Evolutionary conservation across 1,140 invertebrate genomes (phyloP), one percentile per base, ranked within the genome.

Genomic region (Anagrus nilaparvatae): DNA sequence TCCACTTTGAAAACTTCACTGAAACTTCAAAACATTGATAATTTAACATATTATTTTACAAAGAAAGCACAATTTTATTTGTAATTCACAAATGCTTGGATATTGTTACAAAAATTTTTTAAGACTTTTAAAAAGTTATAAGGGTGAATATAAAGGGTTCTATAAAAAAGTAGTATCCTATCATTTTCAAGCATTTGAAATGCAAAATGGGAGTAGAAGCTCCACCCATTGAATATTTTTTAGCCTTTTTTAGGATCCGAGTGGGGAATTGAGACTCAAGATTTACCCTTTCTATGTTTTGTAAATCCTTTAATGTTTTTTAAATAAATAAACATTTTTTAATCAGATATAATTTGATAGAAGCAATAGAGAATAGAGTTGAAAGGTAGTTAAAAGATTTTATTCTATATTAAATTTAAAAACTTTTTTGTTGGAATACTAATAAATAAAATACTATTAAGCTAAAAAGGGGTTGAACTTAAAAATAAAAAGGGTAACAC

Each of bases 161-260:
- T 50, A 35, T 51, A 31, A 34, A 34, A 47, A 47, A 40, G 23
- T 48, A 51, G 45, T 48, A 32, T 53, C 42, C 52, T 47, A 55
- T 59, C 29, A 49, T 44, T 44, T 53, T 43, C 18, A 44, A 52
- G 14, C 34, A 30, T 47, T 43, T 45, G 41, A 52, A 40, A 58
- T 59, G 55, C 49, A 62, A 62, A 59, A 50, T 56, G 52, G 49
- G 55, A 55, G 59, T 44, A 41, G 41, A 55, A 56, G 52, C 58
- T 60, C 57, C 55, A 55, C 57, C 57, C 54, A 54, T 57, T 52
- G 45, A 36, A 46, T 43, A 43, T 48, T 18, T 46, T 16, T 27
- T 33, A 52, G 38, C 43, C 51, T 32, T 46, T 47, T 25, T 10
- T 20, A 41, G 35, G 14, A 41, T 19, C 27, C 13, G 23, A 45